These are phyloP conservation scores for Sphecodes monilicornis DNA, from an alignment of 2,888 invertebrate species.

Conservation along the genomic window DNA sequence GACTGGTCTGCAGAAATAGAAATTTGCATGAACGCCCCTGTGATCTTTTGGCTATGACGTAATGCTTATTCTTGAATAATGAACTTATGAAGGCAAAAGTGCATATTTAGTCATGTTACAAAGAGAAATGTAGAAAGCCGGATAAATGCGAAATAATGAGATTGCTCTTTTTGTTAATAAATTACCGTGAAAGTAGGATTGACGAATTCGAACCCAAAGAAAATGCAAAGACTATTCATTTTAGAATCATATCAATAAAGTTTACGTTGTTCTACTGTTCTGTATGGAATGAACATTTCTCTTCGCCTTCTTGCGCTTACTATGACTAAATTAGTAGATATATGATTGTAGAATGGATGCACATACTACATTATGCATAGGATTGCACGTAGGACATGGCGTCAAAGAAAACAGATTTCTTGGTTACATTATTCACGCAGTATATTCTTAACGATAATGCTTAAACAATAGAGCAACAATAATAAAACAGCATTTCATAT, in stretches of 20 bases:
- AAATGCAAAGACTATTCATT: neutral
- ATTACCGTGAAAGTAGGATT: neutral
- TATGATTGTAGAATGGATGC: neutral
- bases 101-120: neutral
- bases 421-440: conserved; percentile 67
- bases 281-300: neutral
- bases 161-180: neutral
- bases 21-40: neutral
- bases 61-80: neutral
- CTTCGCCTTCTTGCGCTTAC: neutral
- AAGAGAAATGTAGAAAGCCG: neutral
- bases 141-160: neutral
- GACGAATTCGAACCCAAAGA: neutral
- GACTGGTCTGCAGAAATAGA: neutral
- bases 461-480: conserved; percentile 83
- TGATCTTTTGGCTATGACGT: neutral
- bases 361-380: neutral
- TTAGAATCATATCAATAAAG: neutral
- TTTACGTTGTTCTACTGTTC: neutral
- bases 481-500: conserved; percentile 77
- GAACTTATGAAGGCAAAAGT: neutral
- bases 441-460: conserved; percentile 79
- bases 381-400: neutral
- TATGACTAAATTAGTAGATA: no score
- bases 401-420: conserved; percentile 38